Conservation (phyloP, 2,797 vertebrate genomes). For the Eurystomus glaucurus region DNA sequence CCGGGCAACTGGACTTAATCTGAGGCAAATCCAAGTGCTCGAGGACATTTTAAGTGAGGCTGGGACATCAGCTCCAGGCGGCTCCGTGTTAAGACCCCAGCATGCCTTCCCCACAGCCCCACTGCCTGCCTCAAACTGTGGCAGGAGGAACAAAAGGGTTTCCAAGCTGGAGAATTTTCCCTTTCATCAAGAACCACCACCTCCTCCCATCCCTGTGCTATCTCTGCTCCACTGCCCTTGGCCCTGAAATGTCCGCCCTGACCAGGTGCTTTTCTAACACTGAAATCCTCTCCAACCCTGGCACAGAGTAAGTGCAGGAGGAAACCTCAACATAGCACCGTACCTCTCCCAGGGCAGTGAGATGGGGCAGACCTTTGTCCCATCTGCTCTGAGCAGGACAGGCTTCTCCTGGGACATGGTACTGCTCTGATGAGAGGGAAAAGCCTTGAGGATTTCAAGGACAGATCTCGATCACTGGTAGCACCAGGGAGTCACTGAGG, state of each 20-base stretch:
- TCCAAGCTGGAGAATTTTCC: background rate
- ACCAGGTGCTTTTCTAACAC: background rate
- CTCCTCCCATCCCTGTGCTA: background rate
- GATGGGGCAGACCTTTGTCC: background rate
- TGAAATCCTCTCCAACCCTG: background rate
- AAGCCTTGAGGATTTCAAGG: background rate
- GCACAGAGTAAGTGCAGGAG: background rate
- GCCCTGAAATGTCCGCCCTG: background rate
- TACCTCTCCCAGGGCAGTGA: background rate
- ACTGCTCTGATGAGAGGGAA: background rate
- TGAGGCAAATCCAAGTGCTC: constrained; percentile 35
- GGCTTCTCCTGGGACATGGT: background rate
- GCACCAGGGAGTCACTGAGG: background rate
- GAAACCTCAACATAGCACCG: fast-evolving
- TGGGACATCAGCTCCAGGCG: constrained; percentile 28
- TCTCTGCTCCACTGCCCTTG: background rate
- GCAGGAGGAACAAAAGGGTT: constrained; percentile 42
- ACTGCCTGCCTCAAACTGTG: background rate
- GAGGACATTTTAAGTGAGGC: constrained; percentile 48
- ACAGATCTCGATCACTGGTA: fast-evolving
- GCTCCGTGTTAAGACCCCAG: constrained; percentile 57
- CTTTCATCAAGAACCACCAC: background rate
- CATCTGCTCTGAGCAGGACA: background rate
- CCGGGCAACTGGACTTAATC: constrained; percentile 61
- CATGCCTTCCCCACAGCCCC: background rate